Evolutionary conservation across 2,113 vertebrate genomes (phyloP), one percentile per base, ranked within the genome.

Genomic region (Onychostruthus taczanowskii): DNA sequence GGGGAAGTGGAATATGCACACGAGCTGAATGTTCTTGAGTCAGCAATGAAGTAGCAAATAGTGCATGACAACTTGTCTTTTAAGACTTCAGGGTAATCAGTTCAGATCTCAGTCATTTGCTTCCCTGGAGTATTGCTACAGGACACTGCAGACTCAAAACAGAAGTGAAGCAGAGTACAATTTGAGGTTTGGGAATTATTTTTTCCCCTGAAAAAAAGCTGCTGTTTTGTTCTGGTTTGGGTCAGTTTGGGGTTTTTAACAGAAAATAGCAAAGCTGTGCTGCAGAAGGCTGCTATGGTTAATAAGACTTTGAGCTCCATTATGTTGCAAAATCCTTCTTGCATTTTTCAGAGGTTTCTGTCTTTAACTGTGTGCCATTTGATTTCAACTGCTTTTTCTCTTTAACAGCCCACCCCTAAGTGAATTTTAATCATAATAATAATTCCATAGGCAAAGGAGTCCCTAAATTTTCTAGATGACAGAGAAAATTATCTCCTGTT

Each of bases 41-140:
- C 80, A 81, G 88, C 82, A 82, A 39, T 70, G 68, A 66, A 88
- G 76, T 20, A 83, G 59, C 72, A 96, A 93, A 93, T 90, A 82
- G 59, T 62, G 46, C 75, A 53, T 88, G 94, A 88, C 92, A 79
- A 73, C 63, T 73, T 95, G 59, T 90, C 68, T 94, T 93, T 69
- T 75, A 90, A 94, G 86, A 43, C 72, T 90, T 86, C 50, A 89
- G 79, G 76, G 59, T 80, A 39, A 86, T 93, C 86, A 50, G 77
- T 89, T 91, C 52, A 68, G 30, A 63, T 72, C 69, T 82, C 69
- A 37, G 86, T 93, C 59, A 86, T 70, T 74, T 85, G 31, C 43
- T 83, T 79, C 52, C 46, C 83, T 58, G 26, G 35, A 90, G 39
- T 77, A 49, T 74, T 73, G 46, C 59, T 80, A 43, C 44, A 77